Evolutionary conservation across 2,113 vertebrate genomes (phyloP).

Genomic region (Sebastes fasciatus): DNA sequence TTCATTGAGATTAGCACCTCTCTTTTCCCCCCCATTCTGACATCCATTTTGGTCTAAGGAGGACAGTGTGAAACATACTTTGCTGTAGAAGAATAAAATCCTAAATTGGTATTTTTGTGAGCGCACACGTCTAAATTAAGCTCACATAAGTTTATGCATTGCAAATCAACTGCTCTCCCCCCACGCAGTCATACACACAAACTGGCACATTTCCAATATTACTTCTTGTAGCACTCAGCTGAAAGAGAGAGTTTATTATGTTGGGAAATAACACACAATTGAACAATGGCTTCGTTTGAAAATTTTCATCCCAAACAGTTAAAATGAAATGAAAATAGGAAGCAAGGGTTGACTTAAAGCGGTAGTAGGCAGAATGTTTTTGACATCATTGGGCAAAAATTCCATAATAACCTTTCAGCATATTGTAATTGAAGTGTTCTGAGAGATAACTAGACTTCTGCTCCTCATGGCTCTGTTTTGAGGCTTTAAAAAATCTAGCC

Average conservation of each 20-base stretch:
- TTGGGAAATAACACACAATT: neutral
- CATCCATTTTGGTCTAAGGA: slow-evolving; percentile 66
- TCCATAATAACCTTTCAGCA: no score
- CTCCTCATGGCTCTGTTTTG: no score
- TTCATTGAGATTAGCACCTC: slow-evolving; percentile 80
- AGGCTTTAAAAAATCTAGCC: no score
- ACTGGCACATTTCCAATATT: neutral
- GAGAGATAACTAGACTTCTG: no score
- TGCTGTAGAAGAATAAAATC: slow-evolving; percentile 53
- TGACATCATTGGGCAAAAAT: no score
- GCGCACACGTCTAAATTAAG: slow-evolving; percentile 19
- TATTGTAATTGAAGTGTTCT: no score
- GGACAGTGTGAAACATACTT: slow-evolving; percentile 58
- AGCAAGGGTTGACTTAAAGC: neutral
- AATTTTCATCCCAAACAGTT: neutral
- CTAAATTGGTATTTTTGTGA: slow-evolving; percentile 52
- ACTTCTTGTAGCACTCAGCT: slow-evolving; percentile 18
- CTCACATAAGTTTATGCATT: slow-evolving; percentile 13
- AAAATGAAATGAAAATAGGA: neutral
- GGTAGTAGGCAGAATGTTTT: no score
- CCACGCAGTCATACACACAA: neutral
- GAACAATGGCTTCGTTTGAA: slow-evolving; percentile 1
- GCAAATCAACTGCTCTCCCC: slow-evolving; percentile 22
- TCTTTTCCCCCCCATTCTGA: slow-evolving; percentile 53
- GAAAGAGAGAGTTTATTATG: slow-evolving; percentile 25